Percentiles rank a stretch among this genome's conserved stretches.
Conservation (phyloP, 2,888 invertebrate species). For the Acrobasis consociella region DNA sequence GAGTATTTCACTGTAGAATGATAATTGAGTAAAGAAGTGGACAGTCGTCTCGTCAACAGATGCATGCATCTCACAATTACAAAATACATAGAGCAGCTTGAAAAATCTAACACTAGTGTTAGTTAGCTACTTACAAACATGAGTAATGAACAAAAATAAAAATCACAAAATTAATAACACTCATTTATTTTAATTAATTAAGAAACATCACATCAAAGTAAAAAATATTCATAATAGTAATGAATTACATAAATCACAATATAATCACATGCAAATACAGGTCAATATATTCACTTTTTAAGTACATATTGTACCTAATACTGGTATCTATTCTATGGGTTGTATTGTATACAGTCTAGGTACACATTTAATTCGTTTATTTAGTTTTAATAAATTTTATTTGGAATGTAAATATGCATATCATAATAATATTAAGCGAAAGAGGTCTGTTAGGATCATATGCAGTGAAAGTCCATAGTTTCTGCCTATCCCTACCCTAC, state of each 20-base stretch:
- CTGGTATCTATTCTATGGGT: not conserved
- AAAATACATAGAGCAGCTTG: too few relatives aligned
- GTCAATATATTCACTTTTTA: not conserved
- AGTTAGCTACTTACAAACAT: too few relatives aligned
- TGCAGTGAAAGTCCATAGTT: too few relatives aligned
- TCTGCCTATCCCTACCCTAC: too few relatives aligned
- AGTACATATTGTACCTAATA: not conserved
- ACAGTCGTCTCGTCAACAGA: too few relatives aligned
- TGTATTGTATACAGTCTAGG: not conserved
- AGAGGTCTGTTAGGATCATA: too few relatives aligned
- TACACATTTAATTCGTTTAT: not conserved
- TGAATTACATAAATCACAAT: constrained; percentile 20
- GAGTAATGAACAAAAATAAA: constrained; percentile 1
- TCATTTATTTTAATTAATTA: constrained; percentile 13
- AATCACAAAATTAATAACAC: not conserved
- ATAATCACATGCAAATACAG: constrained; percentile 13
- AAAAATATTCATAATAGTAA: constrained; percentile 14
- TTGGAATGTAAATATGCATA: constrained; percentile 13
- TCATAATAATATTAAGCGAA: not conserved
- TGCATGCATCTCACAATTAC: too few relatives aligned
- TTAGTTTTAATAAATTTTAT: not conserved
- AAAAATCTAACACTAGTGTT: too few relatives aligned
- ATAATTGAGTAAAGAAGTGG: too few relatives aligned
- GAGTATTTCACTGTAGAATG: too few relatives aligned
- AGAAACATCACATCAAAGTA: constrained; percentile 4